Evolutionary conservation across 2,113 vertebrate species (phyloP).

Genomic region (Gallinago jamesoni): DNA sequence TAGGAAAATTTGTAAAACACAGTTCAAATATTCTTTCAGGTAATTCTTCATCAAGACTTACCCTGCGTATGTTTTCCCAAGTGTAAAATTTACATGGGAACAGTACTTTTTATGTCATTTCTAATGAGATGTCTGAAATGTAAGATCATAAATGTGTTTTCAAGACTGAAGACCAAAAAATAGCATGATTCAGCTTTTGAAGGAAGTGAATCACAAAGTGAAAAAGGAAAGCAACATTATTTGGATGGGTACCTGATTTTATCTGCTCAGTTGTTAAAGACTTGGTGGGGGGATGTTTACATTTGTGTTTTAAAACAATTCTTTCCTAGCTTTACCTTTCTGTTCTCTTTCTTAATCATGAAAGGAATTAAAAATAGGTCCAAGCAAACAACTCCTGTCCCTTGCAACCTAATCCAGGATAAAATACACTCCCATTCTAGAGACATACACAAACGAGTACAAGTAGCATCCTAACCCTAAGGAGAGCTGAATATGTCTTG

Average conservation of each 20-base stretch:
- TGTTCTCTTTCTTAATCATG: background rate
- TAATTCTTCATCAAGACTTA: background rate
- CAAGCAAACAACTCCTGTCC: background rate
- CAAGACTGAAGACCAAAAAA: background rate
- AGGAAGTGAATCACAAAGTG: background rate
- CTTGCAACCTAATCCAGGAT: background rate
- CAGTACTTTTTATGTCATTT: background rate
- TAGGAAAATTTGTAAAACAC: background rate
- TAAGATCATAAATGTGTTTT: background rate
- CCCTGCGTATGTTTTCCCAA: background rate
- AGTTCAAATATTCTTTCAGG: background rate
- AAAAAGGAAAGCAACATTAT: background rate
- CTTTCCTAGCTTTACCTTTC: background rate
- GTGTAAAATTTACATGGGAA: background rate
- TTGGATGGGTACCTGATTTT: background rate
- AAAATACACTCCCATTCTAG: background rate
- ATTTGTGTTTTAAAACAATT: background rate
- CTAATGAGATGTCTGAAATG: background rate
- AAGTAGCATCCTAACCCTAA: background rate
- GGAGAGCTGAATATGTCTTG: background rate
- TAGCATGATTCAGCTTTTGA: background rate
- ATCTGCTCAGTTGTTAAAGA: background rate
- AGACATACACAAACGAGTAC: background rate
- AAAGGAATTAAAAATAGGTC: background rate
- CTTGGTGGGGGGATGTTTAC: background rate